These are phyloP conservation scores for Drosophila anomelani DNA, from an alignment of 2,888 invertebrate genomes.

Conservation along the genomic window DNA sequence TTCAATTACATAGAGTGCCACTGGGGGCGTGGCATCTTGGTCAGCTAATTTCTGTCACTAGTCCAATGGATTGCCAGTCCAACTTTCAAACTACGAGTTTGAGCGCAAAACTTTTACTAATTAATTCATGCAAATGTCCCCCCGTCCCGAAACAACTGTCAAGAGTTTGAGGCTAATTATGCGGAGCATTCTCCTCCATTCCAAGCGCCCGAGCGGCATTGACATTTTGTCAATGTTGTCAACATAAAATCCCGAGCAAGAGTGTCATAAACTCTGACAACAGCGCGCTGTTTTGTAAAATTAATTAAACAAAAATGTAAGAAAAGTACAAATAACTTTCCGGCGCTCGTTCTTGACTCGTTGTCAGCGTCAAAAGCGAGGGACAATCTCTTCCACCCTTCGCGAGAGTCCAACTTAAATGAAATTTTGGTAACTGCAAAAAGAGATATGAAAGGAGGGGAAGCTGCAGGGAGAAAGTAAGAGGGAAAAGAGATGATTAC, in stretches of 20 bases:
- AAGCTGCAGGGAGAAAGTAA: background rate
- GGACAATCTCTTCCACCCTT: slow-evolving; percentile 12
- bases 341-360: slow-evolving; percentile 59
- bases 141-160: slow-evolving; percentile 40
- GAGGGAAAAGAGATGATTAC: background rate
- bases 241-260: slow-evolving; percentile 71
- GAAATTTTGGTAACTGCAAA: slow-evolving; percentile 48
- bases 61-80: slow-evolving; percentile 35
- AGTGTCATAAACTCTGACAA: slow-evolving; percentile 78
- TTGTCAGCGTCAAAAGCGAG: slow-evolving; percentile 20
- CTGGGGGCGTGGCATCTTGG: slow-evolving; percentile 36
- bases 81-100: slow-evolving; percentile 36
- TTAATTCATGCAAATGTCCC: slow-evolving; percentile 80
- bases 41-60: slow-evolving; percentile 49
- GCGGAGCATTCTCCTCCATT: slow-evolving; percentile 50
- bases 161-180: slow-evolving; percentile 66
- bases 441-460: slow-evolving; percentile 14
- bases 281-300: slow-evolving; percentile 67
- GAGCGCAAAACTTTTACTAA: slow-evolving; percentile 68
- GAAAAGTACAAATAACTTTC: slow-evolving; percentile 75
- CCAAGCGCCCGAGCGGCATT: slow-evolving; percentile 40
- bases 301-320: slow-evolving; percentile 79
- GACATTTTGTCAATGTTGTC: slow-evolving; percentile 78
- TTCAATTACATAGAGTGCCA: slow-evolving; percentile 70
- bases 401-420: slow-evolving; percentile 71